A percentile compares a stretch with the other conserved stretches of the same genome.
These are phyloP conservation scores for Mastacembelus armatus DNA, from an alignment of 2,797 vertebrate species.

Conservation along the genomic window DNA sequence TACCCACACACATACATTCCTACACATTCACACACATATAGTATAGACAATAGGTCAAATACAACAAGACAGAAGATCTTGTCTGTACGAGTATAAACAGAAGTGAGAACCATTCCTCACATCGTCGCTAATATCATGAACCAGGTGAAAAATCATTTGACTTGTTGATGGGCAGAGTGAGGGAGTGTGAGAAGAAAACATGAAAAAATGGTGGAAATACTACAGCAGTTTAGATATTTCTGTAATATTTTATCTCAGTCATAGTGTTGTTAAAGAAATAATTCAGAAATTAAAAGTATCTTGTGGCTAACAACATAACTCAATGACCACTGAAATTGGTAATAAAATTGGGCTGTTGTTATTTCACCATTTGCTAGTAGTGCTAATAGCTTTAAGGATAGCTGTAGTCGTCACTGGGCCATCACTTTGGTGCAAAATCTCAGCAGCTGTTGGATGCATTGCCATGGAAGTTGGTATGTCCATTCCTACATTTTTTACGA, in stretches of 20 bases:
- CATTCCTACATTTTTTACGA: no score
- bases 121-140: slow-evolving; percentile 41
- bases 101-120: slow-evolving; percentile 35
- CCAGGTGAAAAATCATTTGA: slow-evolving; percentile 25
- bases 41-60: slow-evolving; percentile 11
- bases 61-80: slow-evolving; percentile 14
- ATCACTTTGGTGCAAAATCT: not conserved
- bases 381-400: not conserved
- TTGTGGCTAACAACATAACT: no score
- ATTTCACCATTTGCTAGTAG: no score
- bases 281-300: no score
- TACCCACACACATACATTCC: slow-evolving; percentile 54
- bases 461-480: no score
- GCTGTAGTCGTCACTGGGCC: not conserved
- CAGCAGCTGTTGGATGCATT: no score
- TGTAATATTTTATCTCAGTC: not conserved
- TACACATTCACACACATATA: slow-evolving; percentile 17
- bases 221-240: not conserved
- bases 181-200: slow-evolving; percentile 12
- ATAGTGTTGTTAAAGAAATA: no score
- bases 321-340: no score
- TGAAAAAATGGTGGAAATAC: not conserved
- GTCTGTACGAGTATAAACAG: slow-evolving; percentile 19
- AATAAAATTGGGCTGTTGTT: no score
- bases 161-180: slow-evolving; percentile 13